A percentile compares a stretch with the other conserved stretches of the same genome.
phyloP scores from a whole-genome alignment of 2,797 vertebrate species.

The Tapera naevia region DNA sequence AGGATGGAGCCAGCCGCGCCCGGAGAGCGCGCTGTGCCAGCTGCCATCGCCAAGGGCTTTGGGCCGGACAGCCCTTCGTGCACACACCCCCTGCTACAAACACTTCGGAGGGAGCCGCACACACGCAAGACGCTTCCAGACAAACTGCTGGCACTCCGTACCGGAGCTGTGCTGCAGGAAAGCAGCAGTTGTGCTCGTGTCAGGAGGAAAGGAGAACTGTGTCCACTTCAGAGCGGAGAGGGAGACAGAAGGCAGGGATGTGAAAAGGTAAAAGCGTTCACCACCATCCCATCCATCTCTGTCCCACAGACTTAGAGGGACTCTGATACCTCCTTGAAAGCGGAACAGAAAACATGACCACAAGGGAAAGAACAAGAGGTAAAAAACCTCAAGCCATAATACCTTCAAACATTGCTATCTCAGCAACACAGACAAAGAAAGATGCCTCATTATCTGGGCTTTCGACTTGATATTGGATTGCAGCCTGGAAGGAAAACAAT shows the following conservation, averaged over 20 bases:
- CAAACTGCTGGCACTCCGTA: accelerated
- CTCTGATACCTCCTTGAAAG: background rate
- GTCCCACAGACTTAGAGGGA: background rate
- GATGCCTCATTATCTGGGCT: background rate
- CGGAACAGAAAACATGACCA: background rate
- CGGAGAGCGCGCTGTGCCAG: too few species aligned
- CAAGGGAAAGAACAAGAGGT: background rate
- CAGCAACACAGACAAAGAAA: background rate
- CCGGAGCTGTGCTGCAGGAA: background rate
- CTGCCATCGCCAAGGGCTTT: too few species aligned
- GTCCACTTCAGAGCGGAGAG: background rate
- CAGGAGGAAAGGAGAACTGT: background rate
- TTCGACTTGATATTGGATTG: background rate
- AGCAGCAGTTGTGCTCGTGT: accelerated
- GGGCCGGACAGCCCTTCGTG: too few species aligned
- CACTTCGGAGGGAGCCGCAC: too few species aligned
- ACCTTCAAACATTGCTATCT: background rate
- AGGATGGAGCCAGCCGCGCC: too few species aligned
- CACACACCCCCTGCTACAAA: too few species aligned
- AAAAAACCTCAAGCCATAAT: background rate
- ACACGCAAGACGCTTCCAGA: background rate
- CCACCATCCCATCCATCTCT: background rate
- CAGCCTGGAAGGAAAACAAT: background rate
- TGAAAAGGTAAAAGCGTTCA: background rate
- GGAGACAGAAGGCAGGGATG: background rate